phyloP scores from a whole-genome alignment of 1,140 invertebrate species.

The Littorina saxatilis region DNA sequence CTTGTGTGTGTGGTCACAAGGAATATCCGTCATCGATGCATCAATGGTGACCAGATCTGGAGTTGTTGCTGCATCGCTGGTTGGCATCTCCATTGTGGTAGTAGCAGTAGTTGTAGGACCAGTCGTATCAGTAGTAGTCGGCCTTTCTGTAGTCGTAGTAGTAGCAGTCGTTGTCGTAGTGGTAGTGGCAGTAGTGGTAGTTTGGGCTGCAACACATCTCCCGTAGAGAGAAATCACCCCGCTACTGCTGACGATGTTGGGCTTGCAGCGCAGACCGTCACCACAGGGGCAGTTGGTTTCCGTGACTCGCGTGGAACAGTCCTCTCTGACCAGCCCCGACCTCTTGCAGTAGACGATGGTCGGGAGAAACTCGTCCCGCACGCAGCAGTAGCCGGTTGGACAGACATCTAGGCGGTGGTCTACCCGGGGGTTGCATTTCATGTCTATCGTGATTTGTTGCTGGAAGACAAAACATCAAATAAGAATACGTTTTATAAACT shows the following conservation, averaged over 20 bases:
- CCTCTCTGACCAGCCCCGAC: slow-evolving; percentile 36
- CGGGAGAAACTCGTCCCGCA: slow-evolving; percentile 54
- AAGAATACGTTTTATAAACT: too few species aligned
- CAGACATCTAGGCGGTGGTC: slow-evolving; percentile 39
- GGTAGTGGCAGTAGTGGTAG: background rate
- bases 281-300: slow-evolving; percentile 49
- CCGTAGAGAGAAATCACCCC: slow-evolving; percentile 49
- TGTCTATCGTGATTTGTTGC: slow-evolving; percentile 21
- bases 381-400: slow-evolving; percentile 54
- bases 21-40: too few species aligned
- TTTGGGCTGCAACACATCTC: slow-evolving; percentile 28
- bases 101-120: too few species aligned
- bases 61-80: too few species aligned
- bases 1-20: too few species aligned
- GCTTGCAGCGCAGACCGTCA: slow-evolving; percentile 39
- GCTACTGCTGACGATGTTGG: slow-evolving; percentile 44
- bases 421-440: slow-evolving; percentile 33
- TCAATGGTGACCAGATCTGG: too few species aligned
- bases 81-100: too few species aligned
- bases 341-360: slow-evolving; percentile 56
- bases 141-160: too few species aligned
- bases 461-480: background rate
- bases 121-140: too few species aligned
- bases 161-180: background rate
- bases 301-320: slow-evolving; percentile 43